Conservation (phyloP, 2,888 invertebrate genomes). For the Hyalella azteca region DNA sequence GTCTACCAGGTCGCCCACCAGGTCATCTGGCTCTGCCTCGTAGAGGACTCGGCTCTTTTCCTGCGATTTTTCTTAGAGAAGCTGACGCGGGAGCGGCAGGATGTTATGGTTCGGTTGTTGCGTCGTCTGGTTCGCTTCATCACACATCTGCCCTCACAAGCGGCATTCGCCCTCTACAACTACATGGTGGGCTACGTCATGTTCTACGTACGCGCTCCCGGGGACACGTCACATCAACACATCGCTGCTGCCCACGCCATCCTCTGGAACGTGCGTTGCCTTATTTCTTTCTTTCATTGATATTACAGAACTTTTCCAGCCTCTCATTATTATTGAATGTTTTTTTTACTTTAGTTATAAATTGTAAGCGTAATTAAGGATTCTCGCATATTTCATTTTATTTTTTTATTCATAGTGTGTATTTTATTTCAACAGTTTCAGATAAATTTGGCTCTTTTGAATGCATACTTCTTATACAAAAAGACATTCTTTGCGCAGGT, state of each 20-base stretch:
- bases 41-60: slow-evolving; percentile 96
- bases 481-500: too few relatives aligned
- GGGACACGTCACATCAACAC: slow-evolving; percentile 91
- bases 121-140: slow-evolving; percentile 66
- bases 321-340: too few relatives aligned
- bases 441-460: too few relatives aligned
- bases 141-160: slow-evolving; percentile 67
- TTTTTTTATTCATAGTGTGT: too few relatives aligned
- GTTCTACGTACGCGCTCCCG: slow-evolving; percentile 97
- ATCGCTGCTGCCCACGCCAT: slow-evolving; percentile 94
- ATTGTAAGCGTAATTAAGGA: too few relatives aligned
- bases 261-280: slow-evolving; percentile 84
- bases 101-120: slow-evolving; percentile 85
- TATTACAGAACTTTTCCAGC: too few relatives aligned
- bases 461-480: too few relatives aligned
- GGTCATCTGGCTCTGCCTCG: slow-evolving; percentile 96
- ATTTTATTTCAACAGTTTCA: too few relatives aligned
- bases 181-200: slow-evolving; percentile 99
- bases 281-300: too few relatives aligned
- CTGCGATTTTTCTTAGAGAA: slow-evolving; percentile 94
- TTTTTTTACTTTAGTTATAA: too few relatives aligned
- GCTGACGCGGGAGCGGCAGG: slow-evolving; percentile 89
- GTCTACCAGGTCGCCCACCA: slow-evolving; percentile 97
- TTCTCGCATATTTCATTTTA: too few relatives aligned
- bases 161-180: slow-evolving; percentile 97